phyloP scores from a whole-genome alignment of 2,888 invertebrate species.

The Danaus chrysippus region DNA sequence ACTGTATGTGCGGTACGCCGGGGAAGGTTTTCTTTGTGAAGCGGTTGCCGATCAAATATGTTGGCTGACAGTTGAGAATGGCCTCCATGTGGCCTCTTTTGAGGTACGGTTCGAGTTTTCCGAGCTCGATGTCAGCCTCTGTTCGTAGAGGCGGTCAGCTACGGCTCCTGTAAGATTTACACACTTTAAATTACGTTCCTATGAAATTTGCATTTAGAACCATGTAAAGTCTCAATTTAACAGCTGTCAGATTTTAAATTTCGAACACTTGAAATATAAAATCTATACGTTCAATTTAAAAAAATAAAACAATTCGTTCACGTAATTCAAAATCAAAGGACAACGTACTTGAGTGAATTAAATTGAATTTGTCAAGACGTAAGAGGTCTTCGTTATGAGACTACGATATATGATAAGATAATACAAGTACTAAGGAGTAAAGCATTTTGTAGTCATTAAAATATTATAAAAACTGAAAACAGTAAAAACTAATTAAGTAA shows the following conservation, averaged over 20 bases:
- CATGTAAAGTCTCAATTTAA: too few relatives aligned
- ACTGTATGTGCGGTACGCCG: constrained; percentile 55
- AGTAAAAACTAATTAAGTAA: too few relatives aligned
- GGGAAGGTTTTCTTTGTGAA: constrained; percentile 53
- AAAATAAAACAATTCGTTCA: background rate
- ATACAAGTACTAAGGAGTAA: too few relatives aligned
- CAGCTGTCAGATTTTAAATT: too few relatives aligned
- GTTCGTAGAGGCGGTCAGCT: constrained; percentile 43
- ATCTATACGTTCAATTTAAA: background rate
- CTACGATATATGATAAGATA: too few relatives aligned
- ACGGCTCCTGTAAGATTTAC: constrained; percentile 61
- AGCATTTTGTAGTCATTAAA: too few relatives aligned
- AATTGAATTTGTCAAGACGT: background rate
- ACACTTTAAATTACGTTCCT: background rate
- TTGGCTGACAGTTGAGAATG: constrained; percentile 45
- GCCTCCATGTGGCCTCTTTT: constrained; percentile 58
- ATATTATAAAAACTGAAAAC: too few relatives aligned
- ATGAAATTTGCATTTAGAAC: too few relatives aligned
- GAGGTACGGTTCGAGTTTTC: constrained; percentile 38
- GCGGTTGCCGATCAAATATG: constrained; percentile 54
- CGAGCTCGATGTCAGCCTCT: constrained; percentile 33
- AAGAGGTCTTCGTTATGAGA: constrained; percentile 2
- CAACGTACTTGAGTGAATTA: constrained; percentile 2
- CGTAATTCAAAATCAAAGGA: background rate
- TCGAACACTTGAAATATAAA: background rate